These are phyloP conservation scores for Gallinago jamesoni DNA, from an alignment of 2,113 vertebrate species.

Conservation along the genomic window DNA sequence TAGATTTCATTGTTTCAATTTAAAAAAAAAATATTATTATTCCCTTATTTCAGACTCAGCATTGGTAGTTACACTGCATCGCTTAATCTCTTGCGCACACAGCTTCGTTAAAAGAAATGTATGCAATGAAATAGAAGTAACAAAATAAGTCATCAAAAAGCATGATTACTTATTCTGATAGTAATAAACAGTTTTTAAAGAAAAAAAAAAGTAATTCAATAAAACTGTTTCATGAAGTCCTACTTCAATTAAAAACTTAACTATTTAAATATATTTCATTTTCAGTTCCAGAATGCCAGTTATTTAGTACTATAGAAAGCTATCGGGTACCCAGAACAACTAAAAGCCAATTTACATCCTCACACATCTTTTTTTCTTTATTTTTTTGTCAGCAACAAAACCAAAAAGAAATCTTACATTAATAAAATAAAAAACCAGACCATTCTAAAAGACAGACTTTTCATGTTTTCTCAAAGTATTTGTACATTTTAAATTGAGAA, in stretches of 20 bases:
- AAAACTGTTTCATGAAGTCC: not conserved
- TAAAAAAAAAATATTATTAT: not conserved
- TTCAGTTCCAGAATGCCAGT: not conserved
- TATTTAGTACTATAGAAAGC: not conserved
- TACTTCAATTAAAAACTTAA: not conserved
- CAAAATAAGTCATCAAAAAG: not conserved
- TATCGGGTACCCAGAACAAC: not conserved
- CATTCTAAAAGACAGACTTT: not conserved
- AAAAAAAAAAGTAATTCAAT: not conserved
- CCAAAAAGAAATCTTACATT: not conserved
- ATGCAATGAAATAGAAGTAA: not conserved
- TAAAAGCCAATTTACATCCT: not conserved
- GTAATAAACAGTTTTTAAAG: not conserved
- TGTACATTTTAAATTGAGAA: not conserved
- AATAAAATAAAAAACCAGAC: not conserved
- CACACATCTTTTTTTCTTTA: not conserved
- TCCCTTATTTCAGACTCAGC: not conserved
- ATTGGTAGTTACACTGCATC: not conserved
- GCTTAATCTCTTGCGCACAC: accelerated
- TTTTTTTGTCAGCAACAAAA: not conserved
- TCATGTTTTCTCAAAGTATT: not conserved
- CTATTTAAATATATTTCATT: not conserved
- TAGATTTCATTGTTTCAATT: not conserved
- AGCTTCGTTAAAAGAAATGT: not conserved
- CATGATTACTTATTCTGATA: not conserved